Conservation (phyloP, 1,140 invertebrate genomes). For the Delia radicum region DNA sequence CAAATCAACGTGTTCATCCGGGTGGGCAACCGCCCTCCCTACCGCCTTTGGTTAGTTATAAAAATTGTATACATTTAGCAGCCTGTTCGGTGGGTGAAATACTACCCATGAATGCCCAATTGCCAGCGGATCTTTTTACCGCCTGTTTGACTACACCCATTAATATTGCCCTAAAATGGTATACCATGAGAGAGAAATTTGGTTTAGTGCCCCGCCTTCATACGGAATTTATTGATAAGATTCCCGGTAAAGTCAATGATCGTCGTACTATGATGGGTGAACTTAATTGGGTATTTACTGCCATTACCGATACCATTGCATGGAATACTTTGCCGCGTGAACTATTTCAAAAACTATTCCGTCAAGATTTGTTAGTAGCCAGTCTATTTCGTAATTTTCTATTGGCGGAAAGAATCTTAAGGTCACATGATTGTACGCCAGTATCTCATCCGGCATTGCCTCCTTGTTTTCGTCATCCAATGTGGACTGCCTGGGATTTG, state of each 20-base stretch:
- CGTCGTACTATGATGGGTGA: conserved; percentile 96
- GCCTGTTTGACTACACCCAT: conserved; percentile 97
- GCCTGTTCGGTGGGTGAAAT: conserved; percentile 90
- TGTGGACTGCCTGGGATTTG: conserved; percentile 97
- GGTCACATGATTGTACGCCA: conserved; percentile 94
- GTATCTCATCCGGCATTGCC: conserved; percentile 89
- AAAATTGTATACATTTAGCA: conserved; percentile 94
- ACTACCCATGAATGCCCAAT: conserved; percentile 95
- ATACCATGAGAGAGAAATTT: conserved; percentile 78
- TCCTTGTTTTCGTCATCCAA: conserved; percentile 83
- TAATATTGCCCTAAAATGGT: conserved; percentile 94
- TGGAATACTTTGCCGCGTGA: conserved; percentile 94
- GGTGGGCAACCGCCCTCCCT: conserved; percentile 28
- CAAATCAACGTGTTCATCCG: conserved; percentile 28
- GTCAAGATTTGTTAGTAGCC: conserved; percentile 96
- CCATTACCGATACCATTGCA: conserved; percentile 99
- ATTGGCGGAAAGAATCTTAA: conserved; percentile 93
- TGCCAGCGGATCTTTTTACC: conserved; percentile 99
- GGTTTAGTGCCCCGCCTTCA: conserved; percentile 79
- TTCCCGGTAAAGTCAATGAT: conserved; percentile 94
- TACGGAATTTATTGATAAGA: conserved; percentile 86
- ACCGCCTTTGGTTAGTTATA: conserved; percentile 63
- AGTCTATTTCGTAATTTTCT: conserved; percentile 97
- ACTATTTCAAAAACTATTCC: conserved; percentile 94
- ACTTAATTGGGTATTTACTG: conserved; percentile 99